Conservation (phyloP, 2,888 invertebrate genomes). For the Morinoia aosen region DNA sequence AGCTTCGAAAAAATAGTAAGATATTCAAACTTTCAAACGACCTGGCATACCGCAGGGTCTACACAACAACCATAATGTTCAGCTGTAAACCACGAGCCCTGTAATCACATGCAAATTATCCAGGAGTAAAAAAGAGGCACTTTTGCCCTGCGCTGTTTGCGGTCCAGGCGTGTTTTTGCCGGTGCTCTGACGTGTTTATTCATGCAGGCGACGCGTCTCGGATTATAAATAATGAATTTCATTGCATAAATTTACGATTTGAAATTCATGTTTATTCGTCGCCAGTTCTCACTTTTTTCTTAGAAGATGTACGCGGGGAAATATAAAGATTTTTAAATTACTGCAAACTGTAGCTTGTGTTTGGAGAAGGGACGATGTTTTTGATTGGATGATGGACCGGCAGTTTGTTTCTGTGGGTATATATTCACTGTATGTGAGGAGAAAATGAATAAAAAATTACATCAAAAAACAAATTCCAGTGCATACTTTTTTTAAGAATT, state of each 20-base stretch:
- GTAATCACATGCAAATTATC: slow-evolving; percentile 8
- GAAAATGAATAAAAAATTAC: too few species aligned
- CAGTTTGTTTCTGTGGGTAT: too few species aligned
- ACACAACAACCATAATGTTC: background rate
- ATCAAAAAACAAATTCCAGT: too few species aligned
- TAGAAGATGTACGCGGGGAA: background rate
- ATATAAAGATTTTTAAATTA: background rate
- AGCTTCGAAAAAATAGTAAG: too few species aligned
- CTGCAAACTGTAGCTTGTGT: too few species aligned
- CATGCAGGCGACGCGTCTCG: background rate
- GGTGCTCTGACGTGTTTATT: background rate
- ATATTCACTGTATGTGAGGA: too few species aligned
- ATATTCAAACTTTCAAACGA: too few species aligned
- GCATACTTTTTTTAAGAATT: too few species aligned
- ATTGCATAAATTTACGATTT: background rate
- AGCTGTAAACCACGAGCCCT: background rate
- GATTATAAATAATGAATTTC: background rate
- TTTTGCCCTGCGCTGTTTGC: background rate
- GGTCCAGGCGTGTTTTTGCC: background rate
- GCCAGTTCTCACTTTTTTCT: background rate
- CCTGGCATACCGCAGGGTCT: background rate
- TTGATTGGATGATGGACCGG: too few species aligned
- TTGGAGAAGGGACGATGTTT: too few species aligned
- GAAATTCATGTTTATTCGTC: background rate
- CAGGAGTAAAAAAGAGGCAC: background rate